Base-by-base conservation (phyloP, 1,140 invertebrate genomes). In the Copidosoma floridanum region DNA sequence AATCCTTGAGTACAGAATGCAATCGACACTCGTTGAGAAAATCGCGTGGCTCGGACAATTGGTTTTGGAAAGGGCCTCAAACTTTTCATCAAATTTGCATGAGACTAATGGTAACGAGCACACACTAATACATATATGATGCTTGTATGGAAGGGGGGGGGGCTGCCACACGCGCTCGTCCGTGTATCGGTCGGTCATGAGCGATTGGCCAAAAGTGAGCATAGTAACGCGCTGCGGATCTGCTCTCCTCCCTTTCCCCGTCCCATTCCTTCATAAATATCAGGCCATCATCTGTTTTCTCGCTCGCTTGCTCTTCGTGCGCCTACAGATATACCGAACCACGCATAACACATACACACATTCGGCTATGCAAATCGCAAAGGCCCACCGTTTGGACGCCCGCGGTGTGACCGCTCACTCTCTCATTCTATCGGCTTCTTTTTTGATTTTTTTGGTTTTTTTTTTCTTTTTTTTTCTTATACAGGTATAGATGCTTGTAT, bases 291-390 rank as follows among this genome's bases (percentile, higher is more conserved):
- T 8, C 32, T 35, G 29, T n/a, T 52, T 35, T 52, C 29, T 29
- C 50, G 32, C 14, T 35, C 7, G 7, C 32, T 35, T 35, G 7
- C 14, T 14, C n/a, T n/a, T n/a, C n/a, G n/a, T n/a, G n/a, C n/a
- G n/a, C n/a, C n/a, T n/a, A n/a, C n/a, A n/a, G n/a, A n/a, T n/a
- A n/a, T n/a, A n/a, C n/a, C n/a, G n/a, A n/a, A 27, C 32, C 20
- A 48, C 24, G n/a, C 12, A n/a, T n/a, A n/a, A 11, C 20, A n/a
- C 54, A 12, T 23, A 37, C n/a, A 43, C 21, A 40, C 35, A 14
- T 40, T 50, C 61, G 48, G 37, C 57, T 66, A 68, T 68, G 66
- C 64, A 69, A 69, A 69, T 67, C 59, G 37, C 48, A 38, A 52
- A n/a, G 37, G 60, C 63, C 65, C 47, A 66, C 56, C 57, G 56